Evolutionary conservation across 1,140 invertebrate genomes (phyloP).

Genomic region (Dreissena polymorpha): DNA sequence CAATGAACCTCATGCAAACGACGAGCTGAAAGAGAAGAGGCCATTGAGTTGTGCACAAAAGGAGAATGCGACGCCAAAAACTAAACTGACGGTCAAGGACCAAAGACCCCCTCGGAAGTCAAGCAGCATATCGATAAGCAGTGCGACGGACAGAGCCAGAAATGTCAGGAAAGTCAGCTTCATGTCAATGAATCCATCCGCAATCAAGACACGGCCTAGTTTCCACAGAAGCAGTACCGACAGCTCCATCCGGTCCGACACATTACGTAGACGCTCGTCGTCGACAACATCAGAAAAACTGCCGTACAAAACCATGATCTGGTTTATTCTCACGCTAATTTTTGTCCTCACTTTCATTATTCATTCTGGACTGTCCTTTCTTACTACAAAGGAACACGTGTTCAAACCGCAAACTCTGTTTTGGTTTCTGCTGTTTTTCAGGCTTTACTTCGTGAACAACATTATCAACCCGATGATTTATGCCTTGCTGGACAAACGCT

Average conservation of each 20-base stretch:
- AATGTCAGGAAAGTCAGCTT: neutral
- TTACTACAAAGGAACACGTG: slow-evolving; percentile 35
- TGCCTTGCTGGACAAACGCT: slow-evolving; percentile 52
- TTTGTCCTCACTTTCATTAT: slow-evolving; percentile 45
- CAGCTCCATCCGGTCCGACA: neutral
- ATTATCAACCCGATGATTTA: slow-evolving; percentile 58
- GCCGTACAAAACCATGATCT: slow-evolving; percentile 55
- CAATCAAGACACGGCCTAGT: neutral
- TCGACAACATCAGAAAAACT: neutral
- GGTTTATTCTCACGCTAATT: slow-evolving; percentile 56
- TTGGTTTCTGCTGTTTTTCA: slow-evolving; percentile 31
- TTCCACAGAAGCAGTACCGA: neutral
- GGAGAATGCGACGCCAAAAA: neutral
- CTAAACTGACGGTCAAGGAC: neutral
- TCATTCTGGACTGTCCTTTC: slow-evolving; percentile 23
- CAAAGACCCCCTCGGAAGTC: neutral
- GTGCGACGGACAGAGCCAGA: neutral
- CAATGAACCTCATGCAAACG: no score
- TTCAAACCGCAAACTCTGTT: slow-evolving; percentile 17
- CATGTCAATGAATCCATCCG: neutral
- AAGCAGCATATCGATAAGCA: neutral
- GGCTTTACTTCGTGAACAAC: slow-evolving; percentile 57
- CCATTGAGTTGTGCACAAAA: neutral
- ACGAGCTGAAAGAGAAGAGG: no score
- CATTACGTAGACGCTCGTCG: neutral